Evolutionary conservation across 2,888 invertebrate species (phyloP), one percentile per base, ranked within the genome.

Genomic region (Hydrotaea cyrtoneurina): DNA sequence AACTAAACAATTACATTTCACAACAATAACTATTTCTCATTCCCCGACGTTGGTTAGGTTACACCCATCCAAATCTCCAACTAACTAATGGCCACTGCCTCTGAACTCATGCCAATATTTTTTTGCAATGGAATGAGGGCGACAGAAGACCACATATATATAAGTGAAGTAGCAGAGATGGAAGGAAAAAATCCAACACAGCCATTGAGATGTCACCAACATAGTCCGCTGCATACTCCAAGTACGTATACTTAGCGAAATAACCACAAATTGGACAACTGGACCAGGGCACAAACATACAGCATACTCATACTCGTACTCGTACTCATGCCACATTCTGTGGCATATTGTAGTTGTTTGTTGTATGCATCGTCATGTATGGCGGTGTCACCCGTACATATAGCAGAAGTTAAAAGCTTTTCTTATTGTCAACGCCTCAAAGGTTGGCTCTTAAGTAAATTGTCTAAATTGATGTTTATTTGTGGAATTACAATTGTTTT

Each of bases 381-480:
- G 57, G 21, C 21, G 57, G 57, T 21, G 19, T 11, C 57, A 57
- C n/a, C 10, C 23, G 19, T 21, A 21, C 23, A 21, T 36, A 36
- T n/a, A 36, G 76, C 31, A n/a, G 72, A 69, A 73, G 77, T 69
- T 74, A 74, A 80, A 57, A 64, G 62, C 15, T 81, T 84, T 71
- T 78, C 74, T 83, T 62, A 78, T 80, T 69, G 3, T 62, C 72
- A 55, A 71, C 46, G 62, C 39, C 31, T 4, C 7, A 7, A 7
- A 10, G 75, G 69, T 21, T 50, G 31, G 76, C 76, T 84, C 84
- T 84, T 79, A 79, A 82, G 36, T 74, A 85, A 85, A 85, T 85
- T 85, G 85, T 77, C 72, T 73, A 76, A 76, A 76, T 85, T 85
- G 79, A 76, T 82, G 81, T 85, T 85, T 85, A 79, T 85, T 79